Conservation (phyloP, 2,113 vertebrate genomes). For the Gymnobelideus leadbeateri region DNA sequence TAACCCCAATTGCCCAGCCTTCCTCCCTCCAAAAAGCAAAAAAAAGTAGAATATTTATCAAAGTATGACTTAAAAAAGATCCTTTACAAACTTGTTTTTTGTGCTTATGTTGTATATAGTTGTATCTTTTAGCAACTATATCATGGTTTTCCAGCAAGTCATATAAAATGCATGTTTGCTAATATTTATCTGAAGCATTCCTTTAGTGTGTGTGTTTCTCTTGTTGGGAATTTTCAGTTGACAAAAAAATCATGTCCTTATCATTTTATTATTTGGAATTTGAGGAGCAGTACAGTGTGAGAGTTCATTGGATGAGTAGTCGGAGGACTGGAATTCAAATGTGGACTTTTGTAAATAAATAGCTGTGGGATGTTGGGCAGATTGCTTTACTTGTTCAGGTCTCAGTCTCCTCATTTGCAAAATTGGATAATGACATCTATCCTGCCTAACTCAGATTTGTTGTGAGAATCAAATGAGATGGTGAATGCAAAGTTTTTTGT, state of each 20-base stretch:
- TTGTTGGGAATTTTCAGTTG: constrained; percentile 32
- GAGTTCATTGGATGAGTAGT: not conserved
- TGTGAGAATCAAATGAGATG: not conserved
- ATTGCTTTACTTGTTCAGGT: not conserved
- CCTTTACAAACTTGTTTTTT: constrained; percentile 43
- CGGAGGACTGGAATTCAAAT: not conserved
- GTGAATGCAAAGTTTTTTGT: not conserved
- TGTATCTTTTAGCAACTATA: constrained; percentile 50
- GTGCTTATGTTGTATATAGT: constrained; percentile 23
- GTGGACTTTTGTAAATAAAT: not conserved
- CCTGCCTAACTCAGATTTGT: not conserved
- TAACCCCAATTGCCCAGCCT: too few species aligned
- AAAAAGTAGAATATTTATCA: constrained; percentile 79
- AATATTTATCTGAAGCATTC: not conserved
- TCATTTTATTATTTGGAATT: constrained; percentile 24
- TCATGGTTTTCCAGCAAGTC: constrained; percentile 1
- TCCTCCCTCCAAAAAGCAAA: too few species aligned
- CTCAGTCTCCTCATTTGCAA: not conserved
- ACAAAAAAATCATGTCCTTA: constrained; percentile 35
- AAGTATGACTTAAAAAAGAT: constrained; percentile 36
- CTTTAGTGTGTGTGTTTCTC: not conserved
- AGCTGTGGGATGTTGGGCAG: not conserved
- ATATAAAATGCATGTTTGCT: not conserved
- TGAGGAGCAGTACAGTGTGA: not conserved
- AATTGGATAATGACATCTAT: not conserved